Evolutionary conservation across 2,888 invertebrate species (phyloP).

Genomic region (Zootermopsis nevadensis): DNA sequence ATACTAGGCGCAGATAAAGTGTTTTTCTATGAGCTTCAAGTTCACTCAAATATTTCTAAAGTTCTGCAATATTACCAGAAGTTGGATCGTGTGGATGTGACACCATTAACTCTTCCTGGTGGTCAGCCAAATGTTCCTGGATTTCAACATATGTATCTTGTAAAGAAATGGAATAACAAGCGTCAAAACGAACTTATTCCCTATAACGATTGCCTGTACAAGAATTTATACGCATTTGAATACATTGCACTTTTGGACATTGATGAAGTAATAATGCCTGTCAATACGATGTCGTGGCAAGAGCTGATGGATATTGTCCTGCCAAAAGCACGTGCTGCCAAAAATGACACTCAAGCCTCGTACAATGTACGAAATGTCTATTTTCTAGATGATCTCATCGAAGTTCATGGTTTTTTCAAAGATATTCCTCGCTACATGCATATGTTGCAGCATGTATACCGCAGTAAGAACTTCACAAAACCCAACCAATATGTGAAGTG

Average conservation of each 20-base stretch:
- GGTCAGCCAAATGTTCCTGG: constrained; percentile 91
- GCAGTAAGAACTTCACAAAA: constrained; percentile 91
- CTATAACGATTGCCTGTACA: constrained; percentile 96
- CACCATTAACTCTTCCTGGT: constrained; percentile 86
- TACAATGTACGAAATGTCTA: constrained; percentile 94
- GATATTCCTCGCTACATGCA: constrained; percentile 89
- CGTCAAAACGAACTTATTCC: constrained; percentile 95
- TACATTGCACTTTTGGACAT: constrained; percentile 92
- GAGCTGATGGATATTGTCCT: constrained; percentile 80
- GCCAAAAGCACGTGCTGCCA: constrained; percentile 75
- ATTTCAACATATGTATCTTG: constrained; percentile 89
- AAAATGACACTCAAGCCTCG: constrained; percentile 76
- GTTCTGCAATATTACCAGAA: constrained; percentile 75
- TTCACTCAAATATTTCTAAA: constrained; percentile 93
- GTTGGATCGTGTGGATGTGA: constrained; percentile 77
- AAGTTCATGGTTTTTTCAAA: constrained; percentile 83
- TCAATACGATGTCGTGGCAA: constrained; percentile 78
- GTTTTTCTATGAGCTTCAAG: constrained; percentile 86
- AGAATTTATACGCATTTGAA: constrained; percentile 89
- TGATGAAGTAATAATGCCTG: constrained; percentile 95
- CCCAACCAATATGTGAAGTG: constrained; percentile 94
- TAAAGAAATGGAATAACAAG: constrained; percentile 92
- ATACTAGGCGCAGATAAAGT: constrained; percentile 91
- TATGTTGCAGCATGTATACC: constrained; percentile 92
- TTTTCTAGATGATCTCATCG: constrained; percentile 88